Base-by-base conservation (phyloP, 1,140 invertebrate species). In the Cotesia glomerata region DNA sequence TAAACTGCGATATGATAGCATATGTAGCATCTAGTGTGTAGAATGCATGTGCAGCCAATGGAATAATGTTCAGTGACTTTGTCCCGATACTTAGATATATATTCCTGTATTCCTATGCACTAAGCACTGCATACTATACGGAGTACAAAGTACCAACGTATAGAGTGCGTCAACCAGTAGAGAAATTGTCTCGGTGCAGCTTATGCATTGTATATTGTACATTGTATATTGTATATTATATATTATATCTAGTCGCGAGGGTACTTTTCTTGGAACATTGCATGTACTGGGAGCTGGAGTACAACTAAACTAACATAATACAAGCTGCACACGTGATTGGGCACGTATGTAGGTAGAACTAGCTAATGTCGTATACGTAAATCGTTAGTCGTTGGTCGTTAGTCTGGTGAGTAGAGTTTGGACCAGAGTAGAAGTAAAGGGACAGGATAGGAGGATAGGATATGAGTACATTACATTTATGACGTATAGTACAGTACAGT, bases 311-410 rank as follows among this genome's bases (percentile, higher is more conserved):
- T 26, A 26, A 26, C 26, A 26, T 26, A 26, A 34, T 34, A 62
- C 3, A 62, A 13, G 9, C 26, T 39, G 34, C 59, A 62, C 59
- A 62, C 59, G 34, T 62, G 59, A 62, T 62, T 62, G 26, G 59
- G 35, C 59, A 39, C 59, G 34, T 13, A 13, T 62, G 59, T 62
- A 9, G 56, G 59, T 62, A 39, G 32, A 62, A 34, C 59, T 36
- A n/a, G 35, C 35, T 36, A 36, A 39, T 62, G 32, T 62, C 59
- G 59, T 36, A 62, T n/a, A 62, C 35, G 59, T 62, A 36, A 11
- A 62, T 62, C 59, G 35, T 35, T 62, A 58, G 56, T 18, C 13
- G 13, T 14, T n/a, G 4, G 9, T 14, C 45, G n/a, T 14, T 5
- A 18, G 18, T 16, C 7, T 18, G 56, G 8, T 8, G 16, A 11